Evolutionary conservation across 2,888 invertebrate species (phyloP).

Genomic region (Merodon equestris): DNA sequence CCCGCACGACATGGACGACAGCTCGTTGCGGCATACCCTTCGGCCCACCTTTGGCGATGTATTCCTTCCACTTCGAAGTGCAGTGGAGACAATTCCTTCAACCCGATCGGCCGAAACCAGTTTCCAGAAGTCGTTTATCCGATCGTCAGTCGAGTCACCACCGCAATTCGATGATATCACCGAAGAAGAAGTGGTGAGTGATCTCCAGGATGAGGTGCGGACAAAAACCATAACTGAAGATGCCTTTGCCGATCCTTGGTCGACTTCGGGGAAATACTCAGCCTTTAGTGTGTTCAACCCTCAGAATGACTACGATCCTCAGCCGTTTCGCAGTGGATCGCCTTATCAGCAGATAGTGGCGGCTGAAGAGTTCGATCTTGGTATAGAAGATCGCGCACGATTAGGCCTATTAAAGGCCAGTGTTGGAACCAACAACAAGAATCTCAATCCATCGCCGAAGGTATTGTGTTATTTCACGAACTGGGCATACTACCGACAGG

Average conservation of each 20-base stretch:
- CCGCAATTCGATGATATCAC: constrained; percentile 68
- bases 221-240: constrained; percentile 47
- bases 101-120: constrained; percentile 55
- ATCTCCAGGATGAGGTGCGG: constrained; percentile 12
- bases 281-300: constrained; percentile 73
- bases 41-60: constrained; percentile 75
- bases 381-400: constrained; percentile 72
- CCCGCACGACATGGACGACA: constrained; percentile 67
- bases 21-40: constrained; percentile 72
- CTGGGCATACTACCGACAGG: constrained; percentile 92
- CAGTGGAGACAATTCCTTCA: constrained; percentile 86
- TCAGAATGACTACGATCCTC: constrained; percentile 72
- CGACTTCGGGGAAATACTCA: constrained; percentile 74
- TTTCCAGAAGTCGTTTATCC: constrained; percentile 71
- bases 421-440: constrained; percentile 69
- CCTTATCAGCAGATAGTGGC: constrained; percentile 77
- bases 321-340: constrained; percentile 77
- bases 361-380: constrained; percentile 71
- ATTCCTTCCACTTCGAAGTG: constrained; percentile 84
- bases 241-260: constrained; percentile 70
- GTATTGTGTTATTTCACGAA: constrained; percentile 93
- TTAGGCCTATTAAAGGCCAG: constrained; percentile 71
- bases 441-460: constrained; percentile 76
- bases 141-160: constrained; percentile 77
- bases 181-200: constrained; percentile 69